Percentiles rank a stretch among this genome's conserved stretches.
phyloP scores from a whole-genome alignment of 2,888 invertebrate species.

The Leucophora obtusa region DNA sequence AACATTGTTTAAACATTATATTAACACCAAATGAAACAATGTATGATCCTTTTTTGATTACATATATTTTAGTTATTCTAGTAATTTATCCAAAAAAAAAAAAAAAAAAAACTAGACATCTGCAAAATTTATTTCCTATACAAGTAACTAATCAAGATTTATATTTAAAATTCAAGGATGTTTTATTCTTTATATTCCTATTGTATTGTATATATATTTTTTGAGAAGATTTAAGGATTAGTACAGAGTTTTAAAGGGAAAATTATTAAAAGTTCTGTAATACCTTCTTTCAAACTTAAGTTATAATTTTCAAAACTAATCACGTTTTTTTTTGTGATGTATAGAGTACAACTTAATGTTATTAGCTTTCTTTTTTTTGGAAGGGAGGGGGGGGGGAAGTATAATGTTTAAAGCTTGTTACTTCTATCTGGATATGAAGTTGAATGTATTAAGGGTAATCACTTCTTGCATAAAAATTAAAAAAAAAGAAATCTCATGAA shows the following conservation, averaged over 20 bases:
- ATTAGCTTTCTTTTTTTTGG: not conserved
- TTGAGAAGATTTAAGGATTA: conserved; percentile 38
- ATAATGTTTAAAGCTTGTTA: not conserved
- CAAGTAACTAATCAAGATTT: conserved; percentile 30
- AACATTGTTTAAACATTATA: conserved; percentile 35
- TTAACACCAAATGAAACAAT: conserved; percentile 20
- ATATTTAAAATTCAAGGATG: not conserved
- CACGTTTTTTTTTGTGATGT: conserved; percentile 61
- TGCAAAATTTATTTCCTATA: not conserved
- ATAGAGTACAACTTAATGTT: conserved; percentile 18
- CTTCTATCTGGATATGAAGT: not conserved
- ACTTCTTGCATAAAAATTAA: not conserved
- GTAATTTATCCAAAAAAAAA: conserved; percentile 20
- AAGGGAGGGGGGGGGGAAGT: too few species aligned
- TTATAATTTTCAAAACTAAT: conserved; percentile 59
- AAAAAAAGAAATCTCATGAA: too few species aligned
- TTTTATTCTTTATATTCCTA: conserved; percentile 3
- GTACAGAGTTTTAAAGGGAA: conserved; percentile 10
- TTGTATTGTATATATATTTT: too few species aligned
- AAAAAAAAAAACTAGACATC: not conserved
- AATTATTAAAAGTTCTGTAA: conserved; percentile 39
- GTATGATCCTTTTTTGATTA: conserved; percentile 31
- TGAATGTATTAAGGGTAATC: not conserved
- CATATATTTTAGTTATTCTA: conserved; percentile 15
- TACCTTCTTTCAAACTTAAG: conserved; percentile 4